These are phyloP conservation scores for Microcebus jonahi DNA, from an alignment of 2,113 vertebrate species.

Conservation along the genomic window DNA sequence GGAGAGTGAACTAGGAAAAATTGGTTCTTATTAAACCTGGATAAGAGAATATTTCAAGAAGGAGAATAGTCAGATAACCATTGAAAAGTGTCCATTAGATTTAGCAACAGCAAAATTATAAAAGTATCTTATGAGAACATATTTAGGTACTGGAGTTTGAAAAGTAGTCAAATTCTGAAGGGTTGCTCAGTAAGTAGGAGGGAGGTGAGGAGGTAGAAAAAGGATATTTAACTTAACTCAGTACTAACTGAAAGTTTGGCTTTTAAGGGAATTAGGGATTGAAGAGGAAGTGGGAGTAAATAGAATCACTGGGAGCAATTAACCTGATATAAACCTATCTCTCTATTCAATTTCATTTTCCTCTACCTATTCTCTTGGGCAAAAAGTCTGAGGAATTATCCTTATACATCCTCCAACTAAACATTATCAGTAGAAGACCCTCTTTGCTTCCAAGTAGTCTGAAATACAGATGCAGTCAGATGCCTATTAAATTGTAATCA, in stretches of 20 bases:
- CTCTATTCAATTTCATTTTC: not conserved
- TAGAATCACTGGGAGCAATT: not conserved
- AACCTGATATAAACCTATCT: not conserved
- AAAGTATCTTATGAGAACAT: not conserved
- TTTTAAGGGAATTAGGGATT: not conserved
- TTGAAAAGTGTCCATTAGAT: not conserved
- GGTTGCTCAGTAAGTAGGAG: not conserved
- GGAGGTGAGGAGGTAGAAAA: not conserved
- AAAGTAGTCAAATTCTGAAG: not conserved
- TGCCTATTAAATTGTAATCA: not conserved
- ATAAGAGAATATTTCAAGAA: not conserved
- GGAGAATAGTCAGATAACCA: not conserved
- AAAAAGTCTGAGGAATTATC: not conserved
- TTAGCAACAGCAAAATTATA: not conserved
- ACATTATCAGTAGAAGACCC: not conserved
- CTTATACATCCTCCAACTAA: not conserved
- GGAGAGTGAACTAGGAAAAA: not conserved
- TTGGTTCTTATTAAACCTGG: not conserved
- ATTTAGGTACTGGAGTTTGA: fast-evolving
- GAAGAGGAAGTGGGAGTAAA: not conserved
- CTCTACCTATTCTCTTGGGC: not conserved
- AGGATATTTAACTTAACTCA: not conserved
- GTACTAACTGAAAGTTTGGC: not conserved
- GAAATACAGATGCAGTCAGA: not conserved
- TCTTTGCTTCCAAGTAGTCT: not conserved